Evolutionary conservation across 1,140 invertebrate genomes (phyloP), one percentile per base, ranked within the genome.

Genomic region (Caenorhabditis briggsae): DNA sequence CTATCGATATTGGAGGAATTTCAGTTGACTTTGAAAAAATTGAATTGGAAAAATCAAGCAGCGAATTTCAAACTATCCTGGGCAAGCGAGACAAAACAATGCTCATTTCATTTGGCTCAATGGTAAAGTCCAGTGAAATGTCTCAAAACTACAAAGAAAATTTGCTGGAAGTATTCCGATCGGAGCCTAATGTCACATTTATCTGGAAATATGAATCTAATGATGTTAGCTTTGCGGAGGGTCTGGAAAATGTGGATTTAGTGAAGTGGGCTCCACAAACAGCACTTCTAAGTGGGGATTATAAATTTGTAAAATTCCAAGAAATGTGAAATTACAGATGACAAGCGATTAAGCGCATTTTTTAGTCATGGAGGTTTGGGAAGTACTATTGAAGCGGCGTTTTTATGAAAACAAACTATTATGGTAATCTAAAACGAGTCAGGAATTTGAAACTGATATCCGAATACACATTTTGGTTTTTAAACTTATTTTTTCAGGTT

Each of bases 281-380:
- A 33, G 33, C 33, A 46, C 46, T 33, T 33, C 3, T 33, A 3
- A 33, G 33, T 33, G n/a, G 33, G 33, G 33, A 2, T 33, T 33
- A 33, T 33, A 33, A 33, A 33, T 33, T 33, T 3, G 1, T 3
- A 2, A 33, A 33, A 33, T 33, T 33, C 33, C 3, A 3, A 33
- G n/a, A 33, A 33, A n/a, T 33, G 33, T 33, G 33, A 33, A 33
- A 3, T 64, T 64, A 9, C 59, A 64, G 59, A 64, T 25, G 90
- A 90, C 84, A 74, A 83, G 16, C 82, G 88, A 20, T 50, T 88
- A 16, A 65, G 64, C 0, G 18, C 87, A 2, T 90, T 90, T 87
- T 87, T 90, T 41, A 90, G 90, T 7, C 90, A 90, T 64, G 88
- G 88, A 61, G 90, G 90, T 23, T 86, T 88, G 46, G 89, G 89